These are phyloP conservation scores for Chrysodeixis includens DNA, from an alignment of 2,888 invertebrate species.

Conservation along the genomic window DNA sequence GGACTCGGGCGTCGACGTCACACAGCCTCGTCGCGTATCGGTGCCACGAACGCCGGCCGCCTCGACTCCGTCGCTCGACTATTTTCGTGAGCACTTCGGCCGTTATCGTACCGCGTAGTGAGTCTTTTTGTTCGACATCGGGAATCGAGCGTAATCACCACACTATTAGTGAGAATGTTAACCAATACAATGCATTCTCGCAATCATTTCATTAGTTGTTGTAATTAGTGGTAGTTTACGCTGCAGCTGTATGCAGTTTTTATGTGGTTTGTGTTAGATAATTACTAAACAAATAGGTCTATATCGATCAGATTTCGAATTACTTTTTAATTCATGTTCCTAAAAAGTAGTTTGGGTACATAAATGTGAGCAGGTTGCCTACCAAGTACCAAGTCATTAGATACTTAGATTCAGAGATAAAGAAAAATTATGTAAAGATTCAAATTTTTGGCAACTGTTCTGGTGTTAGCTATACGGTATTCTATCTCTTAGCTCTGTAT, in stretches of 20 bases:
- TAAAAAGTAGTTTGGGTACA: too few species aligned
- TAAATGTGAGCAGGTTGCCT: too few species aligned
- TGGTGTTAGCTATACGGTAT: background rate
- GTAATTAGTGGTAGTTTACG: constrained; percentile 16
- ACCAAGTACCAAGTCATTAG: background rate
- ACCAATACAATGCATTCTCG: constrained; percentile 57
- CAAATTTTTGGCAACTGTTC: background rate
- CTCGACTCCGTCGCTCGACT: constrained; percentile 62
- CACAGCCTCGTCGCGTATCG: constrained; percentile 69
- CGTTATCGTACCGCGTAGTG: constrained; percentile 54
- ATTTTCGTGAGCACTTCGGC: constrained; percentile 72
- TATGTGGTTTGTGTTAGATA: constrained; percentile 40
- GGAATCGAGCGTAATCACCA: constrained; percentile 54
- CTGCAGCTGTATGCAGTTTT: constrained; percentile 24
- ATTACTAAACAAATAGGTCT: constrained; percentile 18
- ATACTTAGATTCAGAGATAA: background rate
- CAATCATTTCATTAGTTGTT: constrained; percentile 48
- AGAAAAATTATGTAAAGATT: constrained; percentile 9
- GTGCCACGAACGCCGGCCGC: constrained; percentile 69
- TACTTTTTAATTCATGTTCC: too few species aligned
- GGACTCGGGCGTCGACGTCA: constrained; percentile 69
- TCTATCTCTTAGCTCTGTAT: background rate
- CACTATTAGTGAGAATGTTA: constrained; percentile 58
- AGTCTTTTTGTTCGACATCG: constrained; percentile 55
- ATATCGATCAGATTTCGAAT: too few species aligned